Evolutionary conservation across 2,888 invertebrate species (phyloP).

Genomic region (Diarsia rubi): DNA sequence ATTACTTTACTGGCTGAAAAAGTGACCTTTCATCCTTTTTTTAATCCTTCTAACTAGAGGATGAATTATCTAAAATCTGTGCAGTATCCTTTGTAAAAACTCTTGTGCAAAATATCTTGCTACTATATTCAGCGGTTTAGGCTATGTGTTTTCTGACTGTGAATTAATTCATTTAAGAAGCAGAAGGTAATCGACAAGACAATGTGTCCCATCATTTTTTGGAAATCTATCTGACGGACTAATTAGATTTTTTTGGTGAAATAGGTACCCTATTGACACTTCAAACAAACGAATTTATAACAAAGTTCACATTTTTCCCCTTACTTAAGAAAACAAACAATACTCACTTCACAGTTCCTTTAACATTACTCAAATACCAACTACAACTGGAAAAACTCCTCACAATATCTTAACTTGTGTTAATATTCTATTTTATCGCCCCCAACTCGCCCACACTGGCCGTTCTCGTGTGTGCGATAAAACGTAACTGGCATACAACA

Average conservation of each 20-base stretch:
- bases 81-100: not conserved
- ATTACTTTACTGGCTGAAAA: not conserved
- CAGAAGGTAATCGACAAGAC: not conserved
- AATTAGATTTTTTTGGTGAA: no score
- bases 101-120: not conserved
- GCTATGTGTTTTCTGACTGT: not conserved
- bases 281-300: no score
- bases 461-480: conserved; percentile 41
- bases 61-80: not conserved
- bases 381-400: conserved; percentile 9
- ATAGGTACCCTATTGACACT: no score
- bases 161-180: not conserved
- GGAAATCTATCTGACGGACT: no score
- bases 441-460: conserved; percentile 15
- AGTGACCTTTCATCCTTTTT: not conserved
- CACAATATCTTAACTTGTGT: conserved; percentile 31
- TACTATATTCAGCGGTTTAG: not conserved
- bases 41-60: not conserved
- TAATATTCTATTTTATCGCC: conserved; percentile 53
- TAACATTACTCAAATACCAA: conserved; percentile 5
- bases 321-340: not conserved
- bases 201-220: no score
- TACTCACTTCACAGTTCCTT: not conserved
- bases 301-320: not conserved
- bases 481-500: conserved; percentile 39